Evolutionary conservation across 2,888 invertebrate species (phyloP).

Genomic region (Orgyia antiqua): DNA sequence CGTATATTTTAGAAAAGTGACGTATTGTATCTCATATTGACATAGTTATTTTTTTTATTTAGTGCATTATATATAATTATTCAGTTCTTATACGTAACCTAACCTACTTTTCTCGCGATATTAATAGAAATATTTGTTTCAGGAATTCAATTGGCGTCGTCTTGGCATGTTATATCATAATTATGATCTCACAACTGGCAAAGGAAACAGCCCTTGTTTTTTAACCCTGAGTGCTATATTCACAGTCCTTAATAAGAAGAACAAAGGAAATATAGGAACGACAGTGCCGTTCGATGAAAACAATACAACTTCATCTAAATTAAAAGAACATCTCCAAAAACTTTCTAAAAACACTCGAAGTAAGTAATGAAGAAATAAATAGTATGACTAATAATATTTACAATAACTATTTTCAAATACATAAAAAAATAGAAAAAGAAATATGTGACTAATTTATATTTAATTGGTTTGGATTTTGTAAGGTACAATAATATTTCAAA

Average conservation of each 20-base stretch:
- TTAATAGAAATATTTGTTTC: constrained; percentile 53
- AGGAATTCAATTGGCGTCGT: constrained; percentile 85
- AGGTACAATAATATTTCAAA: no score
- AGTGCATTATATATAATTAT: no score
- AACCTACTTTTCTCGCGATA: no score
- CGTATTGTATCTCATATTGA: no score
- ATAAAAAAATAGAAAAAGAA: neutral
- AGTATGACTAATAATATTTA: neutral
- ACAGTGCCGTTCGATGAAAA: constrained; percentile 82
- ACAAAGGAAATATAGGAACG: constrained; percentile 64
- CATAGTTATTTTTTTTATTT: no score
- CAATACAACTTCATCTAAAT: constrained; percentile 70
- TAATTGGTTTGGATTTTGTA: no score
- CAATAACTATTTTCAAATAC: neutral
- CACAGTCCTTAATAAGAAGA: constrained; percentile 57
- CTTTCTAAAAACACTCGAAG: constrained; percentile 82
- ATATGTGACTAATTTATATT: no score
- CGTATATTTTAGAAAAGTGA: no score
- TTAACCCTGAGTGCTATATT: constrained; percentile 85
- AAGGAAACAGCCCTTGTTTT: constrained; percentile 87
- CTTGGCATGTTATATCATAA: constrained; percentile 86
- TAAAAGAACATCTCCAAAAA: constrained; percentile 78
- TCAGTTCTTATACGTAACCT: no score
- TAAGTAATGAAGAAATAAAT: constrained; percentile 66
- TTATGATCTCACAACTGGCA: constrained; percentile 75